phyloP scores from a whole-genome alignment of 1,140 invertebrate species.

The Lerema accius region DNA sequence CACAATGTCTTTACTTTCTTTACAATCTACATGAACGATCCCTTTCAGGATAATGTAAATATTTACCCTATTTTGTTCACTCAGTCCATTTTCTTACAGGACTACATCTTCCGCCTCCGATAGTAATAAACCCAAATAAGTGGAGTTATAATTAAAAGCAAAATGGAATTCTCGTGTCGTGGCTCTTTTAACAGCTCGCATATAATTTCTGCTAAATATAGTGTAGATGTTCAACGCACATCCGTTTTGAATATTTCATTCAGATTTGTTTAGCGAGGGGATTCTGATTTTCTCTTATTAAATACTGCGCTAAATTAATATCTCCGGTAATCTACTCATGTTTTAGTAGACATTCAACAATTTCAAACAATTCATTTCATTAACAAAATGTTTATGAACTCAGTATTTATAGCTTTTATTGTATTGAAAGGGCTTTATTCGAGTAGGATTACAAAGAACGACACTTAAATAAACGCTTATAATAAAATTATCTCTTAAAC shows the following conservation, averaged over 20 bases:
- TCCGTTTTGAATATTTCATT: background rate
- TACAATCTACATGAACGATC: conserved; percentile 10
- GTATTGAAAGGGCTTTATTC: no score
- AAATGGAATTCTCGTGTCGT: background rate
- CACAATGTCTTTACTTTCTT: conserved; percentile 13
- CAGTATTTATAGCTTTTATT: no score
- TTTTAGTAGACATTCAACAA: no score
- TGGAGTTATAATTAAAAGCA: background rate
- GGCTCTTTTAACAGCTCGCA: background rate
- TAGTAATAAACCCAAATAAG: background rate
- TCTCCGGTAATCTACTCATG: background rate
- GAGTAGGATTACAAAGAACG: no score
- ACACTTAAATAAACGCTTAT: no score
- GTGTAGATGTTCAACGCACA: background rate
- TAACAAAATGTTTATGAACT: no score
- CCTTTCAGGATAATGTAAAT: conserved; percentile 8
- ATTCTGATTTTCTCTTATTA: background rate
- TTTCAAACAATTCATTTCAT: no score
- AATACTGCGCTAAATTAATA: background rate
- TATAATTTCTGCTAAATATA: background rate
- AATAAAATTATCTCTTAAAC: no score
- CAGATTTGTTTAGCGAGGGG: background rate
- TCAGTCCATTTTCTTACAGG: background rate
- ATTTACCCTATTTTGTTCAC: conserved; percentile 12
- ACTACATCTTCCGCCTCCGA: background rate